A percentile compares a stretch with the other conserved stretches of the same genome.
Evolutionary conservation across 2,797 vertebrate genomes (phyloP).

Genomic region (Danio albolineatus): DNA sequence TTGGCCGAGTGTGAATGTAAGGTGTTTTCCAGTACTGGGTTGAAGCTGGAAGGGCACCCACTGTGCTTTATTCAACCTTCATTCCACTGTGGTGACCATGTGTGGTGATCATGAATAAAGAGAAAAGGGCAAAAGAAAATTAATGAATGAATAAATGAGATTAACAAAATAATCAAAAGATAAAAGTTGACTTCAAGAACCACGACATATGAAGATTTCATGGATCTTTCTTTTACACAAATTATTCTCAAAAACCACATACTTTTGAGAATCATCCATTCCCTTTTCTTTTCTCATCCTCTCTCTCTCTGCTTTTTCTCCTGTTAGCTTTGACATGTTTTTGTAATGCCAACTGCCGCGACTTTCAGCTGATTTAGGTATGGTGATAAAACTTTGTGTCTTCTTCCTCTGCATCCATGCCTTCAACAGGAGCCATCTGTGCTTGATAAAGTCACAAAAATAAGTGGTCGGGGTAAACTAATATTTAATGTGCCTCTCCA

Average conservation of each 20-base stretch:
- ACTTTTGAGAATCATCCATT: background rate
- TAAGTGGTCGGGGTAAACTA: slow-evolving; percentile 81
- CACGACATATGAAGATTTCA: background rate
- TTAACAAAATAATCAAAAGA: background rate
- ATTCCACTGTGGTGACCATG: too few species aligned
- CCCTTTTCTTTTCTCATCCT: background rate
- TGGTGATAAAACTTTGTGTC: slow-evolving; percentile 64
- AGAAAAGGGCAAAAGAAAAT: too few species aligned
- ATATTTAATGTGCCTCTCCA: slow-evolving; percentile 82
- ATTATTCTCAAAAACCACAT: background rate
- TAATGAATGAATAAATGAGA: too few species aligned
- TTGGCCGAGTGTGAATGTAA: too few species aligned
- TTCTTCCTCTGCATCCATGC: slow-evolving; percentile 61
- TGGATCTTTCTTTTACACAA: background rate
- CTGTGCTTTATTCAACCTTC: too few species aligned
- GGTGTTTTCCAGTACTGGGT: too few species aligned
- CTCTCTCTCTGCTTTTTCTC: background rate
- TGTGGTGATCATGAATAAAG: too few species aligned
- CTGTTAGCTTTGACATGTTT: slow-evolving; percentile 8
- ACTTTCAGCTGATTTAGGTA: slow-evolving; percentile 62
- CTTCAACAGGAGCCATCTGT: slow-evolving; percentile 77
- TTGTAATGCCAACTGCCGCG: slow-evolving; percentile 38
- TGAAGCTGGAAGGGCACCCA: too few species aligned
- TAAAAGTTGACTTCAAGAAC: background rate
- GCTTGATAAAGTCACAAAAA: slow-evolving; percentile 80